phyloP scores from a whole-genome alignment of 2,113 vertebrate species.

The Pachycephala philippinensis region DNA sequence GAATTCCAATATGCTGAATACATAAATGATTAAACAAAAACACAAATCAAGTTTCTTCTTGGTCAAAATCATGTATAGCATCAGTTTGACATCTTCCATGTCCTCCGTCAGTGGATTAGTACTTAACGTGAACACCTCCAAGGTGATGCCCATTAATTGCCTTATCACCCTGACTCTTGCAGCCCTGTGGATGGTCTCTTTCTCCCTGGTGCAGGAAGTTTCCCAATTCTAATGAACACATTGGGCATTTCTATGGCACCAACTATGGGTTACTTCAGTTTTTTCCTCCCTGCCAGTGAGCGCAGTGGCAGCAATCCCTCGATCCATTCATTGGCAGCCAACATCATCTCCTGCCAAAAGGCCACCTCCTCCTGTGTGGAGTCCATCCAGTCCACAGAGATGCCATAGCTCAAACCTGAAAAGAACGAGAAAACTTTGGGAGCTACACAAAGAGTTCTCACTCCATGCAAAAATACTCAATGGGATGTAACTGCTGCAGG shows the following conservation, averaged over 20 bases:
- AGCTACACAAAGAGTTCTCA: neutral
- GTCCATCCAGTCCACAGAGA: conserved; percentile 74
- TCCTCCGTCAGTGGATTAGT: neutral
- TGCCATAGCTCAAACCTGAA: conserved; percentile 68
- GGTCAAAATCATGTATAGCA: neutral
- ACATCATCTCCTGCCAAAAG: conserved; percentile 75
- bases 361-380: conserved; percentile 70
- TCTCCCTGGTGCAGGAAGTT: neutral
- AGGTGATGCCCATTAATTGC: neutral
- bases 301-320: conserved; percentile 68
- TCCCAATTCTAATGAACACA: neutral
- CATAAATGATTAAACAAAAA: neutral
- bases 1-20: neutral
- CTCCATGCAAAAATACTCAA: neutral
- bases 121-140: neutral
- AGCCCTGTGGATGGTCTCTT: neutral
- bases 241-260: neutral
- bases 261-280: conserved; percentile 7
- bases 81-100: neutral
- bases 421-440: neutral
- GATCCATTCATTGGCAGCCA: conserved; percentile 67
- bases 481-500: neutral
- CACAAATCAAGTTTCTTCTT: neutral
- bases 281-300: conserved; percentile 46
- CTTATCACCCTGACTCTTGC: neutral